Evolutionary conservation across 2,797 vertebrate genomes (phyloP).

Genomic region (Meriones psammophilus): DNA sequence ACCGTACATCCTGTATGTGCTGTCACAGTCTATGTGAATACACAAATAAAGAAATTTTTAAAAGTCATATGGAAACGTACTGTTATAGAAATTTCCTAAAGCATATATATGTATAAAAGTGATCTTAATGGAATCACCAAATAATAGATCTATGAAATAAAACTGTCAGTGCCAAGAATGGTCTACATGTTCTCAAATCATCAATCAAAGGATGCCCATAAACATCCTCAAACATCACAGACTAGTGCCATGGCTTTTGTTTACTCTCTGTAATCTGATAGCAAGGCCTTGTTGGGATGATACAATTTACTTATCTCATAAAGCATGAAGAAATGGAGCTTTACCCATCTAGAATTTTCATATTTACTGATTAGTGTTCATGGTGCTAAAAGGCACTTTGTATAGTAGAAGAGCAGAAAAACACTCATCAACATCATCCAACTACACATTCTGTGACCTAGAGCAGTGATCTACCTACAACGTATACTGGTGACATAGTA

Average conservation of each 20-base stretch:
- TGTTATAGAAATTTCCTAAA: background rate
- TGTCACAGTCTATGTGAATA: background rate
- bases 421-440: background rate
- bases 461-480: background rate
- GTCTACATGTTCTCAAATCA: background rate
- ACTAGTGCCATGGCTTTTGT: background rate
- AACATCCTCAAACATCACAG: background rate
- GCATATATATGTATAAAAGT: no score
- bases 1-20: no score
- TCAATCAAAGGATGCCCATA: background rate
- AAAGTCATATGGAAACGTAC: background rate
- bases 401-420: background rate
- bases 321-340: background rate
- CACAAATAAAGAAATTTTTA: background rate
- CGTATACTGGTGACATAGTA: background rate
- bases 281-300: background rate
- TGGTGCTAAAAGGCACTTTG: background rate
- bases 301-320: background rate
- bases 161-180: background rate
- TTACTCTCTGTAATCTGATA: background rate
- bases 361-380: background rate
- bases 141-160: background rate
- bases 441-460: background rate
- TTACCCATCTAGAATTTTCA: background rate
- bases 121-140: no score